Percentiles rank a stretch among this genome's conserved stretches.
These are phyloP conservation scores for Urechis unicinctus DNA, from an alignment of 2,888 invertebrate species.

Conservation along the genomic window DNA sequence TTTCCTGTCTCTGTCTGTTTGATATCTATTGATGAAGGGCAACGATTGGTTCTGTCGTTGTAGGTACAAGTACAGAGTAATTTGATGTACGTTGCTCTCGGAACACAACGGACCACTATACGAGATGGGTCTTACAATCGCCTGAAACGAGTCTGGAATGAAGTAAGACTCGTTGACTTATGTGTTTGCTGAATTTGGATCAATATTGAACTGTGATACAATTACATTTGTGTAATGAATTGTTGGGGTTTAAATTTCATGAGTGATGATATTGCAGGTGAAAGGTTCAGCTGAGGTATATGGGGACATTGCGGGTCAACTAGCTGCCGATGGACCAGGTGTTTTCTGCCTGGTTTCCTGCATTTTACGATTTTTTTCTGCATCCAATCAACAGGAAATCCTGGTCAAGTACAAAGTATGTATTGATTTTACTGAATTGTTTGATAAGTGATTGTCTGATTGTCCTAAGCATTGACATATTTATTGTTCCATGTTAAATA, in stretches of 20 bases:
- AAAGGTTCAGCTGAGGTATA: too few species aligned
- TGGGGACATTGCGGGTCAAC: too few species aligned
- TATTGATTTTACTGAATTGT: not conserved
- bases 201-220: too few species aligned
- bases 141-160: constrained; percentile 30
- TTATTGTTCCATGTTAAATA: not conserved
- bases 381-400: constrained; percentile 21
- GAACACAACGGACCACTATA: constrained; percentile 26
- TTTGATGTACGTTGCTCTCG: constrained; percentile 34
- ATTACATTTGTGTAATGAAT: too few species aligned
- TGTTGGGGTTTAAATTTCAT: too few species aligned
- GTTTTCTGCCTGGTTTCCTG: constrained; percentile 18
- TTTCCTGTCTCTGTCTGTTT: too few species aligned
- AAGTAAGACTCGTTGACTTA: too few species aligned
- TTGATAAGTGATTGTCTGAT: not conserved
- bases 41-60: too few species aligned
- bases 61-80: constrained; percentile 30
- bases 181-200: too few species aligned
- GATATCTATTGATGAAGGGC: too few species aligned
- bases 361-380: constrained; percentile 28
- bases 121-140: constrained; percentile 28
- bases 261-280: too few species aligned
- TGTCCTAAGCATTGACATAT: not conserved
- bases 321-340: not conserved
- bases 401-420: constrained; percentile 15